Evolutionary conservation across 2,797 vertebrate species (phyloP), one percentile per base, ranked within the genome.

Genomic region (Taenioides sp.): DNA sequence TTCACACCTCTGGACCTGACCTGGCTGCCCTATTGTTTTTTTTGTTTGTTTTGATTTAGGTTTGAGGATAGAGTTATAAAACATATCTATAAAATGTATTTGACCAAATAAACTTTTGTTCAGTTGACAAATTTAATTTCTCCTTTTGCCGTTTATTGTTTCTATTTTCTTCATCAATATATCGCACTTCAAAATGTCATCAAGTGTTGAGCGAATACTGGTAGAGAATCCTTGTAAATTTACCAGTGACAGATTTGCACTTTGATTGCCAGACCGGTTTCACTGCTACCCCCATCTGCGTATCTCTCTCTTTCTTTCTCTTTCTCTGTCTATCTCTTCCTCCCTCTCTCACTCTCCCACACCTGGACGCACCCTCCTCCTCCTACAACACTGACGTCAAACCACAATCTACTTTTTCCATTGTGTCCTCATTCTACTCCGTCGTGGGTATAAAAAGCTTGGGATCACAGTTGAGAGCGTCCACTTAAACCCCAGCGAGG

Each of bases 211-310:
- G 34, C 0, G 34, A 37, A 37, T 37, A 80, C 80, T 81, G 84
- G 79, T 20, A 52, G 77, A 78, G 80, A 68, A 73, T 75, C 10
- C 18, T 71, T 81, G 52, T 78, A 85, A 84, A 82, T 60, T 79
- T 74, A 78, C 79, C 87, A 86, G 83, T 90, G 90, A 91, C 86
- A 90, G 78, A 90, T 90, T 84, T 67, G 25, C 62, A 25, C 63
- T 22, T 17, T 11, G 34, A 79, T 37, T 18, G 49, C 70, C 59
- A 69, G 72, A 70, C 69, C 47, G 43, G 62, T 64, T 65, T 65
- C 14, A 25, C 34, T 50, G 16, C 43, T 40, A 25, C 72, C 57
- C 37, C 25, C 74, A 87, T 79, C 73, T 85, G 76, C 78, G 58
- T 3, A n/a, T 54, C 18, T 52, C 5, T 31, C 37, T 27, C 37